Evolutionary conservation across 2,113 vertebrate genomes (phyloP).

Genomic region (Chaenogobius annularis): DNA sequence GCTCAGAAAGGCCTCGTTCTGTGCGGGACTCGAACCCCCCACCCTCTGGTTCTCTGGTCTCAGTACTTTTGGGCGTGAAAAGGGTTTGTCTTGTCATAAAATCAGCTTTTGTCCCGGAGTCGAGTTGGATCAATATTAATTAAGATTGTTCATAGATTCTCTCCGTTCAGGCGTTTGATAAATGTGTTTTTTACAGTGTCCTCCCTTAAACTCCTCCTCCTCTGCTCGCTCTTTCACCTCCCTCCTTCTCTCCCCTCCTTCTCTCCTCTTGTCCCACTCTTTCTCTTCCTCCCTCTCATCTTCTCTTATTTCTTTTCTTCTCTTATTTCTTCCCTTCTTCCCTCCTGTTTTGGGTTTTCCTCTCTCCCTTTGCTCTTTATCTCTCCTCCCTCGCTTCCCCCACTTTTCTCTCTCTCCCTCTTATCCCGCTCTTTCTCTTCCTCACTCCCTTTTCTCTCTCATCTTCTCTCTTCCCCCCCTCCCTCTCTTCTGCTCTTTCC

Average conservation of each 20-base stretch:
- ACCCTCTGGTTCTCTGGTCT: too few relatives aligned
- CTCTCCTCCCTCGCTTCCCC: not conserved
- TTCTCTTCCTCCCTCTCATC: not conserved
- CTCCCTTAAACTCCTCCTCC: too few relatives aligned
- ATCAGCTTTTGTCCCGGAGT: not conserved
- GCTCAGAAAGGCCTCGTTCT: too few relatives aligned
- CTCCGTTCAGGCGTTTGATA: not conserved
- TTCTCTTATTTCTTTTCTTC: not conserved
- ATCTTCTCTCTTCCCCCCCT: not conserved
- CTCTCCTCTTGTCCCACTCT: too few relatives aligned
- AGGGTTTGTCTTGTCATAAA: not conserved
- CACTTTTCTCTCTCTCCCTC: too few relatives aligned
- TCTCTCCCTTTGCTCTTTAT: not conserved
- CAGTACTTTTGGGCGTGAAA: not conserved
- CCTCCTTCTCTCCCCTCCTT: not conserved
- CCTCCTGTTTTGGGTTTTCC: not conserved
- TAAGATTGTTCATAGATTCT: not conserved
- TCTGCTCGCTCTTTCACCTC: not conserved
- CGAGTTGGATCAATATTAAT: not conserved
- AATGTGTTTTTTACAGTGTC: not conserved
- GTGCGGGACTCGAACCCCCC: too few relatives aligned
- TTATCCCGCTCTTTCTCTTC: too few relatives aligned
- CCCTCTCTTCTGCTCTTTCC: not conserved
- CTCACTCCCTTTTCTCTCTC: too few relatives aligned
- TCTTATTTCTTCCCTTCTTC: too few relatives aligned